Evolutionary conservation across 2,888 invertebrate species (phyloP).

Genomic region (Drosophila robusta): DNA sequence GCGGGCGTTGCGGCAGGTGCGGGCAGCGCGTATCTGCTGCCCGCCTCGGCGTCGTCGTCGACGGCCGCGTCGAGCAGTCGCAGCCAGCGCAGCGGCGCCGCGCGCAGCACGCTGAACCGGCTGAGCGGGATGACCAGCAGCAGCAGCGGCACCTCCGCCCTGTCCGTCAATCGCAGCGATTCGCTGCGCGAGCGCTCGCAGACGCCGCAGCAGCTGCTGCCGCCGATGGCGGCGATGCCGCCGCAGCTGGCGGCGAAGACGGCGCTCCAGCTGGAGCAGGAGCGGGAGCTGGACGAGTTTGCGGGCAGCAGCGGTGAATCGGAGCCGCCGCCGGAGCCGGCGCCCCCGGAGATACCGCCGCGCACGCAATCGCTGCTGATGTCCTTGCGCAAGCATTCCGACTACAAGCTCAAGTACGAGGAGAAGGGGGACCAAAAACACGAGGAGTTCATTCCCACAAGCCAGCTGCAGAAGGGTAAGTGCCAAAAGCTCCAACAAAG

Average conservation of each 20-base stretch:
- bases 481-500: constrained; percentile 2
- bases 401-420: constrained; percentile 85
- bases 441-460: constrained; percentile 85
- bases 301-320: constrained; percentile 70
- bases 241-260: constrained; percentile 28
- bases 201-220: constrained; percentile 25
- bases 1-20: neutral
- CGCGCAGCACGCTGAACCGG: constrained; percentile 74
- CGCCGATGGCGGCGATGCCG: constrained; percentile 19
- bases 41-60: constrained; percentile 78
- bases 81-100: constrained; percentile 85
- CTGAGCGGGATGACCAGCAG: constrained; percentile 87
- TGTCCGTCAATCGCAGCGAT: constrained; percentile 71
- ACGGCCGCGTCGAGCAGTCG: constrained; percentile 73
- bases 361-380: constrained; percentile 91
- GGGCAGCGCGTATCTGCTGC: constrained; percentile 57
- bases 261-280: constrained; percentile 61
- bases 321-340: constrained; percentile 93
- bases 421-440: constrained; percentile 85
- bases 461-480: constrained; percentile 81
- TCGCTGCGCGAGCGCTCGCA: constrained; percentile 45
- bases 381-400: constrained; percentile 84
- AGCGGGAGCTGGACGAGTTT: constrained; percentile 59
- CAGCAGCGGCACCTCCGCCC: constrained; percentile 86
- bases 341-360: constrained; percentile 94